Evolutionary conservation across 2,797 vertebrate genomes (phyloP), one percentile per base, ranked within the genome.

Genomic region (Parauchenoglanis punctatus): DNA sequence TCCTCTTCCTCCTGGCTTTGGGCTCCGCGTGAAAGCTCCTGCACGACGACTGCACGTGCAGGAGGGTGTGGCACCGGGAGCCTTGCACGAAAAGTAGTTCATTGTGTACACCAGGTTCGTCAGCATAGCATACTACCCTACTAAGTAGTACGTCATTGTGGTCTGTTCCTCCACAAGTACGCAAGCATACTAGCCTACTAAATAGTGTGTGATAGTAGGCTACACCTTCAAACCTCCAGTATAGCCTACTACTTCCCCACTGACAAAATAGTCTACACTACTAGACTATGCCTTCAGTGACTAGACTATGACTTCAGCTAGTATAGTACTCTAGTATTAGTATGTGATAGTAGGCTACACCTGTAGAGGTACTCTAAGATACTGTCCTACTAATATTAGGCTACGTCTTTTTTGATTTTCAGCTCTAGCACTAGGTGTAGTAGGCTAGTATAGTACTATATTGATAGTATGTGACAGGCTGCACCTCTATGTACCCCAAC

Each of bases 41-140:
- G 92, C 94, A 94, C 95, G 93, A 94, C 94, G 93, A 93, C 94
- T 95, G 94, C 94, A 93, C 91, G 93, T 89, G 92, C 86, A 17
- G 86, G 90, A 95, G 95, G 93, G 95, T 93, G 95, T 95, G 95
- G 95, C 93, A 65, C 58, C 72, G 72, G 92, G 89, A 73, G 86
- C 84, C 54, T 65, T 63, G 73, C 73, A n/a, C 70, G 40, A 20
- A 46, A 44, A 73, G 65, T 75, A 31, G 15, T 18, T 6, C 20
- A 15, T 31, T 59, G 31, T 46, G 13, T 46, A 63, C 52, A 35
- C 3, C 52, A 35, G 28, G 2, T 25, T 20, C 28, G 2, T 7
- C 52, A 44, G 18, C 18, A 20, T 13, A 25, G 18, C 18, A 35
- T 5, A 68, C 63, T 63, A 63, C 25, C 65, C 13, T 68, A 31